These are phyloP conservation scores for Eumeta japonica DNA, from an alignment of 1,140 invertebrate species.

Conservation along the genomic window DNA sequence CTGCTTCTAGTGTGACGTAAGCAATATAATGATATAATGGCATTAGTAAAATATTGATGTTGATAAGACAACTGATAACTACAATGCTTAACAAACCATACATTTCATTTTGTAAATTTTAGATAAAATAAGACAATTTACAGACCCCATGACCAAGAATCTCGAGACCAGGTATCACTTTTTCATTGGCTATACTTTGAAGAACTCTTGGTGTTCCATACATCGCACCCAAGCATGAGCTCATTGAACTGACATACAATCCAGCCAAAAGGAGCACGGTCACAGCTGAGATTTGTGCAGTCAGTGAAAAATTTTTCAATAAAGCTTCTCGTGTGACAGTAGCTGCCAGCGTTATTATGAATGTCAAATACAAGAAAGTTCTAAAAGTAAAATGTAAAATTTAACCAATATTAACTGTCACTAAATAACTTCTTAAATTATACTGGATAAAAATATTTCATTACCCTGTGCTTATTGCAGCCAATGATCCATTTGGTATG, in stretches of 20 bases:
- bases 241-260: constrained; percentile 93
- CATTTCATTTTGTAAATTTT: too few species aligned
- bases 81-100: too few species aligned
- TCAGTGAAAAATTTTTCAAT: constrained; percentile 84
- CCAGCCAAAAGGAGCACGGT: constrained; percentile 83
- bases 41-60: too few species aligned
- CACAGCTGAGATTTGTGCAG: constrained; percentile 81
- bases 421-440: too few species aligned
- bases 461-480: constrained; percentile 83
- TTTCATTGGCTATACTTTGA: constrained; percentile 93
- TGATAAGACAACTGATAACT: too few species aligned
- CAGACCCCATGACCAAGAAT: constrained; percentile 85
- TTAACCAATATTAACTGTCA: too few species aligned
- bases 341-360: constrained; percentile 85
- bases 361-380: constrained; percentile 86
- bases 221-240: constrained; percentile 90
- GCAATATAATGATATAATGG: too few species aligned
- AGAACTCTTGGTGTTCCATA: constrained; percentile 93
- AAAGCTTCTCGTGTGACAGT: constrained; percentile 77
- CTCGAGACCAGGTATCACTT: constrained; percentile 87
- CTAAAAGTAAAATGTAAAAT: constrained; percentile 64
- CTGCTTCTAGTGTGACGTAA: too few species aligned
- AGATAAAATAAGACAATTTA: too few species aligned
- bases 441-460: too few species aligned
- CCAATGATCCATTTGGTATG: constrained; percentile 91